phyloP scores from a whole-genome alignment of 1,140 invertebrate species.

The Heliothis subflexa region DNA sequence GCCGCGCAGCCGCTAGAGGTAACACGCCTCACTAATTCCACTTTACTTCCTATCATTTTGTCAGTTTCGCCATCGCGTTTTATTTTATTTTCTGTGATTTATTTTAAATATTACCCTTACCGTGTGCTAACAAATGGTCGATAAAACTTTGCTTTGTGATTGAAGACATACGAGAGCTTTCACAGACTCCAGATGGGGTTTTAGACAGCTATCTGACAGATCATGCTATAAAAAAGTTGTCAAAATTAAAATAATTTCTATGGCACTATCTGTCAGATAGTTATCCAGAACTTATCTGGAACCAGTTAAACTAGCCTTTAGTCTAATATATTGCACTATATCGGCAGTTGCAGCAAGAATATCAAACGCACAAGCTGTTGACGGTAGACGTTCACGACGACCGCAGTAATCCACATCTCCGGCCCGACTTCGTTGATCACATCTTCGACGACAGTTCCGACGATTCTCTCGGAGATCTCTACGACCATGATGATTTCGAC shows the following conservation, averaged over 20 bases:
- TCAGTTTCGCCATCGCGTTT: background rate
- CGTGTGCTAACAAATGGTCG: too few relatives aligned
- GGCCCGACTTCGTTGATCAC: slow-evolving; percentile 71
- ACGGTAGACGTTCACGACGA: slow-evolving; percentile 65
- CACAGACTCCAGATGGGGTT: too few relatives aligned
- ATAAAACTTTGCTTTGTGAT: too few relatives aligned
- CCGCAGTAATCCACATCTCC: slow-evolving; percentile 68
- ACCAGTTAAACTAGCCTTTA: too few relatives aligned
- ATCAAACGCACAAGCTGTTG: slow-evolving; percentile 62
- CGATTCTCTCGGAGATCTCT: slow-evolving; percentile 67
- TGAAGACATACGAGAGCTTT: too few relatives aligned
- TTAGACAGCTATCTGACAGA: too few relatives aligned
- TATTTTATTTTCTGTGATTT: background rate
- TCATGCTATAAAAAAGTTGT: too few relatives aligned
- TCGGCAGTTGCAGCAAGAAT: slow-evolving; percentile 31
- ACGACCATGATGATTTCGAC: slow-evolving; percentile 68
- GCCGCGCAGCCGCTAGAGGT: slow-evolving; percentile 44
- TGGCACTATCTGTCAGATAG: too few relatives aligned
- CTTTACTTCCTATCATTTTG: too few relatives aligned
- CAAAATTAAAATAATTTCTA: too few relatives aligned
- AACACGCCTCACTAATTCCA: background rate
- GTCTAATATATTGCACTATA: background rate
- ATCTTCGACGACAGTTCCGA: slow-evolving; percentile 69
- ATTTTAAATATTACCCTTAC: too few relatives aligned
- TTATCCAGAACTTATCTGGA: too few relatives aligned